Percentiles rank a stretch among this genome's conserved stretches.
Conservation (phyloP, 2,797 vertebrate species). For the Silurus aristotelis region DNA sequence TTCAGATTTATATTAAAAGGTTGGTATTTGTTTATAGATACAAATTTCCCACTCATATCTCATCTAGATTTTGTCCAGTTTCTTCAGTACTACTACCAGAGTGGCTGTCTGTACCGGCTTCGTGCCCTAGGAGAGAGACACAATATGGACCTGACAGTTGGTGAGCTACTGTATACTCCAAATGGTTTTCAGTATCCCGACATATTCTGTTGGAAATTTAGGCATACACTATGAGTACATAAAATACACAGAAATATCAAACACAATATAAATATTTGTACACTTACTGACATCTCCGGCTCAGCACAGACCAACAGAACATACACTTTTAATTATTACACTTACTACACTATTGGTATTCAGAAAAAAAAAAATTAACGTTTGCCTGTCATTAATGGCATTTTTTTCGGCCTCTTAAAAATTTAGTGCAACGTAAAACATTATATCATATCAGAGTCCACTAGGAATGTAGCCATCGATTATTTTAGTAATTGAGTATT, state of each 20-base stretch:
- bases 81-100: slow-evolving; percentile 97
- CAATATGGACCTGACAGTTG: slow-evolving; percentile 96
- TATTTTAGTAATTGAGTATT: too few species aligned
- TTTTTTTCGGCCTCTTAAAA: not conserved
- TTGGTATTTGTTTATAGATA: not conserved
- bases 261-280: not conserved
- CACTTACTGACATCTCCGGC: not conserved
- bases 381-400: not conserved
- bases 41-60: slow-evolving; percentile 17
- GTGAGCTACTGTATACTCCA: slow-evolving; percentile 71
- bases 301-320: not conserved
- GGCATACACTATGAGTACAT: not conserved
- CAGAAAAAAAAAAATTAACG: not conserved
- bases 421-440: not conserved
- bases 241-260: not conserved
- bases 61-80: slow-evolving; percentile 92
- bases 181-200: not conserved
- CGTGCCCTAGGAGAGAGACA: slow-evolving; percentile 90
- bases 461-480: too few species aligned
- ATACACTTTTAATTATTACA: not conserved
- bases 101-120: slow-evolving; percentile 90
- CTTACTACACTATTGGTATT: too few species aligned
- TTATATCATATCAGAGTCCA: not conserved
- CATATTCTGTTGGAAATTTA: not conserved
- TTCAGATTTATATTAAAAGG: not conserved